These are phyloP conservation scores for Pocillopora grandis DNA, from an alignment of 92 coral and sea anemone species.

Conservation along the genomic window DNA sequence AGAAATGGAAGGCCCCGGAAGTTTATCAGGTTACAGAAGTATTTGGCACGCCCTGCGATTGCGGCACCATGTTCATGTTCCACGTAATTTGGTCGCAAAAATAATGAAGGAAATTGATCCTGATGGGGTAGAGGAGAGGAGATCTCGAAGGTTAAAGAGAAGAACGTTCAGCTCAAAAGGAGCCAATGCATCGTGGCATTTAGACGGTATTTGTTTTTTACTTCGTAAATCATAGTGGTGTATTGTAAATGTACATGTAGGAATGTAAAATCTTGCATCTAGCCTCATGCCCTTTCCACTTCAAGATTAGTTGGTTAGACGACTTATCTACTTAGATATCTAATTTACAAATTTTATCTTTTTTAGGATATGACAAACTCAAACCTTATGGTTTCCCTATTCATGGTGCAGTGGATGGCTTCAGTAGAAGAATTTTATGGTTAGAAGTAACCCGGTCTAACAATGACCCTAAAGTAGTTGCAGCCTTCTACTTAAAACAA, in stretches of 20 bases:
- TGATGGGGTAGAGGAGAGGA: constrained; percentile 40
- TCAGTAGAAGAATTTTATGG: constrained; percentile 52
- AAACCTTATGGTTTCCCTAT: not conserved
- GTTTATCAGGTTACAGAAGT: constrained; percentile 43
- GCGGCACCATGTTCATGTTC: constrained; percentile 40
- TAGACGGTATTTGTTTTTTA: constrained; percentile 25
- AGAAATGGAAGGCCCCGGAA: constrained; percentile 53
- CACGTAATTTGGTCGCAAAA: constrained; percentile 40
- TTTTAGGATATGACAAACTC: constrained; percentile 32
- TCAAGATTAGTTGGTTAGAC: no score
- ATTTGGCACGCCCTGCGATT: constrained; percentile 51
- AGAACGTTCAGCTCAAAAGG: constrained; percentile 35
- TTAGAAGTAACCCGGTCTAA: constrained; percentile 55
- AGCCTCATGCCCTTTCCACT: no score
- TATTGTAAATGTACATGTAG: no score
- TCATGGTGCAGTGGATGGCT: constrained; percentile 43
- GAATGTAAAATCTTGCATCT: no score
- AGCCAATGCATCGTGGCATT: constrained; percentile 50
- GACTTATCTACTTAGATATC: no score
- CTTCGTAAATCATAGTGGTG: not conserved
- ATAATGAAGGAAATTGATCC: constrained; percentile 56
- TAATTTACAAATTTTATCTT: not conserved
- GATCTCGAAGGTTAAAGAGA: constrained; percentile 29
- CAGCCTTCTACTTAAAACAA: constrained; percentile 36
- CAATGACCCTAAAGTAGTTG: constrained; percentile 46